These are phyloP conservation scores for Rattus rattus DNA, from an alignment of 2,113 vertebrate species.

Conservation along the genomic window DNA sequence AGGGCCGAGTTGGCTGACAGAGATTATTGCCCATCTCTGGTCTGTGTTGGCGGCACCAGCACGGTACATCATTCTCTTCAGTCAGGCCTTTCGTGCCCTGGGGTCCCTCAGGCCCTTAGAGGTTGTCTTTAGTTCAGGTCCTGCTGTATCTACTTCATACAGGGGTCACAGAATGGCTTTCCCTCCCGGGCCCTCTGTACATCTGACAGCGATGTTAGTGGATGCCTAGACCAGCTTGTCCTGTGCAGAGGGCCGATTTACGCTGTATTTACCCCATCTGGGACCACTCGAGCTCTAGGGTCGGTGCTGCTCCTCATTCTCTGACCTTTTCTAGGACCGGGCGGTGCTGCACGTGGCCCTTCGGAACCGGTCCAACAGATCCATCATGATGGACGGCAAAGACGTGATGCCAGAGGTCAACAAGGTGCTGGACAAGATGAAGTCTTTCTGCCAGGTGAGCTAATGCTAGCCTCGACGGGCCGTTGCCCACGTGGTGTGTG, in stretches of 20 bases:
- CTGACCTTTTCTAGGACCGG: slow-evolving; percentile 87
- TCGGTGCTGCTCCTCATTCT: not conserved
- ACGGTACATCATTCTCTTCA: not conserved
- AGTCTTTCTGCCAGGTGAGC: slow-evolving; percentile 94
- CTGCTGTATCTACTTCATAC: not conserved
- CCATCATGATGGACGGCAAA: slow-evolving; percentile 93
- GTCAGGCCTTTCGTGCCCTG: not conserved
- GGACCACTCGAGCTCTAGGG: not conserved
- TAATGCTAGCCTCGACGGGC: not conserved
- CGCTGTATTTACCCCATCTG: not conserved
- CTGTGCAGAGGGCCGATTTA: not conserved
- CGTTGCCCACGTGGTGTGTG: not conserved
- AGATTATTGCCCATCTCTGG: not conserved
- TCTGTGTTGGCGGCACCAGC: not conserved
- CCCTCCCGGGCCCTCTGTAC: not conserved
- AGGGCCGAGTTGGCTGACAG: not conserved
- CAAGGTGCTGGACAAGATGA: slow-evolving; percentile 97
- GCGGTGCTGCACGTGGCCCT: slow-evolving; percentile 97
- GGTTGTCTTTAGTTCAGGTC: not conserved
- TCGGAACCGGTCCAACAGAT: slow-evolving; percentile 94
- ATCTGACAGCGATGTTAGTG: not conserved
- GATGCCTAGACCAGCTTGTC: not conserved
- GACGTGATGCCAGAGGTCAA: slow-evolving; percentile 97
- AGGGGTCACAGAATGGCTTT: not conserved
- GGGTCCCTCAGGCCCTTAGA: fast-evolving